phyloP scores from a whole-genome alignment of 2,113 vertebrate genomes.

The Brachypteracias leptosomus region DNA sequence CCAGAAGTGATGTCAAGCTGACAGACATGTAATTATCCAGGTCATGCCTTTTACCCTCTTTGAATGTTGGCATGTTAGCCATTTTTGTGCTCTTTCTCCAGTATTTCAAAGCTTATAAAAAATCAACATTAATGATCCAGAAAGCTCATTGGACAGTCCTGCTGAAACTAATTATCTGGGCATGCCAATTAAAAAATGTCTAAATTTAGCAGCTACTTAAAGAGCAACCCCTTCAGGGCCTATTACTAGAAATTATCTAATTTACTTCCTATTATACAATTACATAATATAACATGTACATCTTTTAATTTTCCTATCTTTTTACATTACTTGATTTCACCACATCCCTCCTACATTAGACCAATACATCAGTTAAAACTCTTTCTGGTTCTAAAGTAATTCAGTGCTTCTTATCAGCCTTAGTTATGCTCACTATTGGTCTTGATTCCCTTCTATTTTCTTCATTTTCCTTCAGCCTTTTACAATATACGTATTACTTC shows the following conservation, averaged over 20 bases:
- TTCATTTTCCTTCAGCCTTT: not conserved
- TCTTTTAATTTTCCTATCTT: not conserved
- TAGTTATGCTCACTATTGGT: not conserved
- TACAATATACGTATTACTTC: fast-evolving
- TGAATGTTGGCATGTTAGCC: slow-evolving; percentile 32
- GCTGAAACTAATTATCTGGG: slow-evolving; percentile 27
- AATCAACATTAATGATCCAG: slow-evolving; percentile 8
- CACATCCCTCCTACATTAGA: not conserved
- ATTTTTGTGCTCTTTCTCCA: slow-evolving; percentile 9
- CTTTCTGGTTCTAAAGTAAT: not conserved
- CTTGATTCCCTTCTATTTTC: not conserved
- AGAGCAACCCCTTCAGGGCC: not conserved
- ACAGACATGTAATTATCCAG: slow-evolving; percentile 60
- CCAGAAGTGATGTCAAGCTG: slow-evolving; percentile 50
- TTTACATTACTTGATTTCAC: not conserved
- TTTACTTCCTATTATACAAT: not conserved
- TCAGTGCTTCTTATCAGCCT: not conserved
- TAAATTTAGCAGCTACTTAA: slow-evolving; percentile 33
- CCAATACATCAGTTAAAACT: not conserved
- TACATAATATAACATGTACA: not conserved
- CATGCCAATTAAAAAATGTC: not conserved
- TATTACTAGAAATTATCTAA: not conserved
- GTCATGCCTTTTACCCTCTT: slow-evolving; percentile 59
- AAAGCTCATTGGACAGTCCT: slow-evolving; percentile 27
- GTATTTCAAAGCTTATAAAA: slow-evolving; percentile 31